phyloP scores from a whole-genome alignment of 2,113 vertebrate species.

The Sula dactylatra region DNA sequence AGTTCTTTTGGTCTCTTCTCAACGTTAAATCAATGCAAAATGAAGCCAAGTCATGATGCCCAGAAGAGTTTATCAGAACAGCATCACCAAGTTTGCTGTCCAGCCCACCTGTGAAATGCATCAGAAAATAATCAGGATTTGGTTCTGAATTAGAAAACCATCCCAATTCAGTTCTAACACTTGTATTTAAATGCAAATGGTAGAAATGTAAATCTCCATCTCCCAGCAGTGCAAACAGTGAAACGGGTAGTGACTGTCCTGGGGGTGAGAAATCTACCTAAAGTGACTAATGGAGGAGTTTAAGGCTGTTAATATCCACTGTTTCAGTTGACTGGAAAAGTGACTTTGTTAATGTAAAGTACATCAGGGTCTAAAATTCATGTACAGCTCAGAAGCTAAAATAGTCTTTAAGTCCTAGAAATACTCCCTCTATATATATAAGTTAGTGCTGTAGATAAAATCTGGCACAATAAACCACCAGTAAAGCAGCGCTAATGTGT shows the following conservation, averaged over 20 bases:
- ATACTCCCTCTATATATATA: not conserved
- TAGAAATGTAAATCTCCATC: not conserved
- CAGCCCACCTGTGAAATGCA: fast-evolving
- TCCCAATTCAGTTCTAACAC: not conserved
- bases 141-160: not conserved
- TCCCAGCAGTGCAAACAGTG: not conserved
- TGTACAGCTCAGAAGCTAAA: not conserved
- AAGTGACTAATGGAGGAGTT: not conserved
- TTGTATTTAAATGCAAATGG: not conserved
- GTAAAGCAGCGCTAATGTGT: not conserved
- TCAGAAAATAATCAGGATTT: not conserved
- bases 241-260: not conserved
- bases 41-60: not conserved
- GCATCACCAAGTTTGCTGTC: not conserved
- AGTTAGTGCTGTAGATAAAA: not conserved
- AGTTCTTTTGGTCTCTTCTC: not conserved
- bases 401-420: not conserved
- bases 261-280: not conserved
- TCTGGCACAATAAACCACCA: not conserved
- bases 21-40: not conserved
- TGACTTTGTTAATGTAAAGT: not conserved
- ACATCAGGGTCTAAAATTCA: not conserved
- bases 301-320: not conserved
- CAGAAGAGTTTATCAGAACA: not conserved
- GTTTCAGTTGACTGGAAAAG: not conserved